Evolutionary conservation across 2,113 vertebrate species (phyloP).

Genomic region (Leucoraja erinaceus): DNA sequence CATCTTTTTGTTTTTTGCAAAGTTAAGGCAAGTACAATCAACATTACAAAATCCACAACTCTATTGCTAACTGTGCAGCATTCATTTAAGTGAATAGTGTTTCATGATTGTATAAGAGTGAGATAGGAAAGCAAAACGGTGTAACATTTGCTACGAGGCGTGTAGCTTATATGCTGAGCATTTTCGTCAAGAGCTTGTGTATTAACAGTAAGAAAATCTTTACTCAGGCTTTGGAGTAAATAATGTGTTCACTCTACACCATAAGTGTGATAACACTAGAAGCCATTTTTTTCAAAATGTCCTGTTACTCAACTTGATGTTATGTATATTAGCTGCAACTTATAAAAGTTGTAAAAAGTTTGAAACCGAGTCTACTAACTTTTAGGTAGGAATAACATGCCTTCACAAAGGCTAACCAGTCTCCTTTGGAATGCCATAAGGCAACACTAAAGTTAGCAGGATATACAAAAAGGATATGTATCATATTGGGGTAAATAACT

Average conservation of each 20-base stretch:
- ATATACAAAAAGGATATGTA: conserved; percentile 2
- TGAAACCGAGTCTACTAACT: background rate
- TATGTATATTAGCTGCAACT: background rate
- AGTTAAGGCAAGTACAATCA: conserved; percentile 63
- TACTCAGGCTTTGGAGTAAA: conserved; percentile 27
- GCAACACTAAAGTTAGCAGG: background rate
- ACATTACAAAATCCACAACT: conserved; percentile 55
- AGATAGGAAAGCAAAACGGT: conserved; percentile 48
- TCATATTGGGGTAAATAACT: background rate
- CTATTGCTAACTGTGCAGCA: conserved; percentile 63
- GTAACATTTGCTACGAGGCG: conserved; percentile 41
- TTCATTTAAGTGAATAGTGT: conserved; percentile 52
- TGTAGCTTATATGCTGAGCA: background rate
- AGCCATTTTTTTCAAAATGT: background rate
- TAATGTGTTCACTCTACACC: conserved; percentile 19
- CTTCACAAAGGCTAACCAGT: background rate
- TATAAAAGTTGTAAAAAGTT: conserved; percentile 3
- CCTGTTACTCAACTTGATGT: background rate
- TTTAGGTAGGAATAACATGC: background rate
- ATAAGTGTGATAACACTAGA: background rate
- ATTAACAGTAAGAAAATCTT: background rate
- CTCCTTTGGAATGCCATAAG: conserved; percentile 17
- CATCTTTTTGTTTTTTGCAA: conserved; percentile 28
- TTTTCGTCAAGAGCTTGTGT: background rate
- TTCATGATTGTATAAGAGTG: conserved; percentile 43